Conservation (phyloP, 2,888 invertebrate species). For the Hanleya hanleyi region DNA sequence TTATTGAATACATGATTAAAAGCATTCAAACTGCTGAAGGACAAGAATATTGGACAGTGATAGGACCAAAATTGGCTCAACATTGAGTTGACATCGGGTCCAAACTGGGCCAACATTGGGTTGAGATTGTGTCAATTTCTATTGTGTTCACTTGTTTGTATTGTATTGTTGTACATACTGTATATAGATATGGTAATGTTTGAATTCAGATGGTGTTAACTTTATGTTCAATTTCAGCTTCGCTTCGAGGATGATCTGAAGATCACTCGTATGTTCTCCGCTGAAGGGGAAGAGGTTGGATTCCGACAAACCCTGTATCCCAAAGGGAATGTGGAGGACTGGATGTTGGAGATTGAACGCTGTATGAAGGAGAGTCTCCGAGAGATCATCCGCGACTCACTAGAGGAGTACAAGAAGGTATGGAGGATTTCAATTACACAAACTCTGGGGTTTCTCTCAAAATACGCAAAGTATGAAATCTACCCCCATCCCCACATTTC, state of each 20-base stretch:
- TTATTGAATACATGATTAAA: no score
- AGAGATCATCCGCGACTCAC: constrained; percentile 74
- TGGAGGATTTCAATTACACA: no score
- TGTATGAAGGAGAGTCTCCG: constrained; percentile 81
- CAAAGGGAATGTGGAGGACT: constrained; percentile 83
- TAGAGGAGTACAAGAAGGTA: constrained; percentile 73
- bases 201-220: neutral
- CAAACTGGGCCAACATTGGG: no score
- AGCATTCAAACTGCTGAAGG: no score
- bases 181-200: neutral
- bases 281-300: constrained; percentile 83
- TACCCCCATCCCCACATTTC: no score
- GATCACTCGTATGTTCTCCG: constrained; percentile 85
- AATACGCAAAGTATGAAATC: no score
- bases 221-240: constrained; percentile 52
- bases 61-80: neutral
- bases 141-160: neutral
- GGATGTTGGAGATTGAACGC: constrained; percentile 81
- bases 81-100: no score
- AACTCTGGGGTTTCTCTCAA: no score
- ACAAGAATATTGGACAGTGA: no score
- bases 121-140: neutral
- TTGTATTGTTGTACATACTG: neutral
- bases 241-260: constrained; percentile 80
- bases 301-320: constrained; percentile 82